phyloP scores from a whole-genome alignment of 2,888 invertebrate species.

The Epistrophe eligans region DNA sequence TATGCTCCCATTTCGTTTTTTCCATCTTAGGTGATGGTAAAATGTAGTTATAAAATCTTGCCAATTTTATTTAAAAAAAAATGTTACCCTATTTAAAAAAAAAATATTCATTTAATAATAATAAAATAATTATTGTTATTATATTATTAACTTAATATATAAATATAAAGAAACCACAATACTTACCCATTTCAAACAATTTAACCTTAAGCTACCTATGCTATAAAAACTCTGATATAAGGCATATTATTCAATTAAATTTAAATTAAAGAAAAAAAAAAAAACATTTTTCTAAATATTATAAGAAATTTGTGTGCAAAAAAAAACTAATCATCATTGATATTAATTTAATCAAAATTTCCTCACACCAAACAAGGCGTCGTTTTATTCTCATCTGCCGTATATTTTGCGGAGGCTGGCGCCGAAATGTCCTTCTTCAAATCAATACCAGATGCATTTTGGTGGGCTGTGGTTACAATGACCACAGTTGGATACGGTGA shows the following conservation, averaged over 20 bases:
- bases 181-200: background rate
- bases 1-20: too few species aligned
- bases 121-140: too few species aligned
- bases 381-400: slow-evolving; percentile 99
- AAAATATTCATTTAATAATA: too few species aligned
- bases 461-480: slow-evolving; percentile 99
- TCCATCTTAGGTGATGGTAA: too few species aligned
- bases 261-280: background rate
- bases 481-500: slow-evolving; percentile 99
- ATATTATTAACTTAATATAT: background rate
- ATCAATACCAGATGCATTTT: slow-evolving; percentile 99
- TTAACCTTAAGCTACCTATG: too few species aligned
- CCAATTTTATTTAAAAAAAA: too few species aligned
- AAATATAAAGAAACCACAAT: background rate
- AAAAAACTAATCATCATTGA: slow-evolving; percentile 49
- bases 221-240: background rate
- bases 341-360: slow-evolving; percentile 75
- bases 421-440: slow-evolving; percentile 99
- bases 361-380: slow-evolving; percentile 90
- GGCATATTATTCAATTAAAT: background rate
- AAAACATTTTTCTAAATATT: background rate
- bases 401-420: slow-evolving; percentile 99
- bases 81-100: too few species aligned
- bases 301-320: slow-evolving; percentile 47
- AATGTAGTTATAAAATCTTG: background rate